Evolutionary conservation across 2,113 vertebrate species (phyloP), one percentile per base, ranked within the genome.

Genomic region (Etheostoma cragini): DNA sequence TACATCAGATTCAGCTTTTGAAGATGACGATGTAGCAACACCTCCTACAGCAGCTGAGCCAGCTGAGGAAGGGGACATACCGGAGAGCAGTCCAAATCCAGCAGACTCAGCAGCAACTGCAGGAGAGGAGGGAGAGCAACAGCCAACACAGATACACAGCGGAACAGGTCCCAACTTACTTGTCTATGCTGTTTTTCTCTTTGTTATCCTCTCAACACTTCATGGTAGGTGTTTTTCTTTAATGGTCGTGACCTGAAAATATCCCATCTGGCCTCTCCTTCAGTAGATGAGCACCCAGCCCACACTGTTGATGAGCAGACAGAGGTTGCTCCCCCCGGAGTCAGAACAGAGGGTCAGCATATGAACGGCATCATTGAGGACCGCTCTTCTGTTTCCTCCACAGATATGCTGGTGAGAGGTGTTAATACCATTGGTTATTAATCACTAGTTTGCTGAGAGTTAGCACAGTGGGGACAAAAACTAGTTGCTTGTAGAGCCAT

Each of bases 291-390:
- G 6, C 86, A 58, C 4, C 87, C 84, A 38, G 70, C 83, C 15
- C 88, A 78, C 46, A 78, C 83, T 3, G 76, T 69, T 6, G 67
- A 92, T 58, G 94, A 89, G 75, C 95, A 94, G 64, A 83, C 50
- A 0, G 89, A 91, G 49, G 77, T 81, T 24, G 67, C 76, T 42
- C 94, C 88, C 58, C 90, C 88, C 74, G 87, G 82, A 66, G 93
- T 89, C 81, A 76, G 87, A 58, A 87, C 77, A 19, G 97, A 96
- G 72, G 93, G 86, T 14, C 86, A 94, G 67, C 97, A 98, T 91
- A 95, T 97, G 87, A 99, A 99, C 0, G 98, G 98, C 58, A 95
- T 98, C 90, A 89, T 96, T 3, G 98, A 99, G 54, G 97, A 99
- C n/a, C 95, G 97, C 35, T 95, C 96, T 1, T 98, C 97, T 14